phyloP scores from a whole-genome alignment of 2,797 vertebrate species.

The Chrosomus eos region DNA sequence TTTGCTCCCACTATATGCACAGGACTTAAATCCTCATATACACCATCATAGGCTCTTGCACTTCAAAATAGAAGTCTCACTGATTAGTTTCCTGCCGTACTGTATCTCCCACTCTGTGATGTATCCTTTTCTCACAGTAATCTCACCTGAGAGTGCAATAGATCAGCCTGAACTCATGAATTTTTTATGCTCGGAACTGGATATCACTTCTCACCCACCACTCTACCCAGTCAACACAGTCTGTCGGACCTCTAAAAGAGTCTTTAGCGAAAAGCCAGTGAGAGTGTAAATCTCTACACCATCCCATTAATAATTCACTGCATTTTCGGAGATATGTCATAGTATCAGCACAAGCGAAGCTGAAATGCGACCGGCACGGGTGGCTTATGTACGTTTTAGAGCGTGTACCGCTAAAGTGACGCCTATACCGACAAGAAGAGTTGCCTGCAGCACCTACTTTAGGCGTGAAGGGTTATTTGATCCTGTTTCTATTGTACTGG shows the following conservation, averaged over 20 bases:
- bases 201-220: conserved; percentile 49
- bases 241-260: conserved; percentile 45
- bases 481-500: conserved; percentile 48
- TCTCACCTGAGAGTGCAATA: conserved; percentile 39
- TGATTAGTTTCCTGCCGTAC: conserved; percentile 28
- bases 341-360: background rate
- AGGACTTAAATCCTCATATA: background rate
- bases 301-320: conserved; percentile 55
- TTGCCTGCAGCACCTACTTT: conserved; percentile 10
- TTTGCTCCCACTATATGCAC: background rate
- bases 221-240: conserved; percentile 45
- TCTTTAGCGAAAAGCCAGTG: conserved; percentile 43
- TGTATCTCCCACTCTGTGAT: conserved; percentile 21
- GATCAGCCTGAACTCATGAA: conserved; percentile 53
- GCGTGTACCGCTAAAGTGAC: conserved; percentile 18
- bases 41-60: background rate
- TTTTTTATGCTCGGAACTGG: conserved; percentile 49
- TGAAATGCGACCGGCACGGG: conserved; percentile 5
- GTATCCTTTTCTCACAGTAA: conserved; percentile 15
- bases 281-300: conserved; percentile 33
- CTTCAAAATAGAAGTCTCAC: conserved; percentile 33
- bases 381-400: conserved; percentile 6
- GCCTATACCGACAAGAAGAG: conserved; percentile 10
- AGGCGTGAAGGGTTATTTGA: conserved; percentile 47
- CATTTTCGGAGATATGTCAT: conserved; percentile 52